Evolutionary conservation across 2,888 invertebrate genomes (phyloP).

Genomic region (Lamellibrachia columna): DNA sequence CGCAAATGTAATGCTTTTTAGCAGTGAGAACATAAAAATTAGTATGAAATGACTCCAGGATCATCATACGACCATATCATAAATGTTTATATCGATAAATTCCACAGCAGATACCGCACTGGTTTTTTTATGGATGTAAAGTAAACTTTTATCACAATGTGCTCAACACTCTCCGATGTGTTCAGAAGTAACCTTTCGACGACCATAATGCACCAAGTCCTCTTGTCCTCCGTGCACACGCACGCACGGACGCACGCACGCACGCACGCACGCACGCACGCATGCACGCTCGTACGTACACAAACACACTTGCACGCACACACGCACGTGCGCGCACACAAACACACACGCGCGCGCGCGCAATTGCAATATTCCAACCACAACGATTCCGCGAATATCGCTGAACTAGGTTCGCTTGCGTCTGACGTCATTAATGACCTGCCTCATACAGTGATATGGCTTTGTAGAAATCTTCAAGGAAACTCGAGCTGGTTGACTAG

Average conservation of each 20-base stretch:
- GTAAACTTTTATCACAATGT: neutral
- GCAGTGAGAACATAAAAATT: neutral
- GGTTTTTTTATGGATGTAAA: neutral
- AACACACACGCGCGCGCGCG: neutral
- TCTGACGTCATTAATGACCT: conserved; percentile 3
- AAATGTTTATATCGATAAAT: neutral
- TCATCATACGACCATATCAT: neutral
- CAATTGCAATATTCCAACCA: neutral
- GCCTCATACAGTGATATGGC: neutral
- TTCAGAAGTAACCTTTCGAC: neutral
- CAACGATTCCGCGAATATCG: neutral
- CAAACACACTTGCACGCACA: neutral
- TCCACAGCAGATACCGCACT: neutral
- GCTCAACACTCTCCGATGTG: neutral
- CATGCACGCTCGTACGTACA: neutral
- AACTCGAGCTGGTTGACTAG: neutral
- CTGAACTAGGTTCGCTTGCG: neutral
- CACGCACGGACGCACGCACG: neutral
- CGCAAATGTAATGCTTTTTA: neutral
- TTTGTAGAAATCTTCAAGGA: neutral
- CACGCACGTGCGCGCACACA: neutral
- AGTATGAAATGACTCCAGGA: neutral
- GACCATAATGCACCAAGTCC: neutral
- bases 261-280: neutral
- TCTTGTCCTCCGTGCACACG: neutral